phyloP scores from a whole-genome alignment of 1,140 invertebrate genomes.

The Papilio aristodemus region DNA sequence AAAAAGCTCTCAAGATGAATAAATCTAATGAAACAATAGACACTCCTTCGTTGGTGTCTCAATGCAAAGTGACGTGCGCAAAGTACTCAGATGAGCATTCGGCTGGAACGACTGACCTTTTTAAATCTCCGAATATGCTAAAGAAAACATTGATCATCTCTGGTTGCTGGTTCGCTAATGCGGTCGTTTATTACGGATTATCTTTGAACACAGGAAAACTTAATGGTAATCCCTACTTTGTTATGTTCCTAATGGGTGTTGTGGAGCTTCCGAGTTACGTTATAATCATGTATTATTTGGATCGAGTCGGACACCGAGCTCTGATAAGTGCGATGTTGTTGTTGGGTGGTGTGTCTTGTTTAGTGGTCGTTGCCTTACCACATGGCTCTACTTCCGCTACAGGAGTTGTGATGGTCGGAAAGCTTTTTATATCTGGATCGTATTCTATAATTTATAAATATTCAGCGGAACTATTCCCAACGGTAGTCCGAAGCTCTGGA shows the following conservation, averaged over 20 bases:
- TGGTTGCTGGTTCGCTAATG: constrained; percentile 92
- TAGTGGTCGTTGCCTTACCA: constrained; percentile 84
- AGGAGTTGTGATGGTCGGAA: constrained; percentile 86
- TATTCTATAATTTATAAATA: constrained; percentile 94
- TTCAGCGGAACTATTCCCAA: constrained; percentile 92
- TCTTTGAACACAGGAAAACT: constrained; percentile 89
- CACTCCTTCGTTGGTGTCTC: constrained; percentile 82
- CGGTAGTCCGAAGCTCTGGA: constrained; percentile 92
- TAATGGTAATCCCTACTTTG: constrained; percentile 89
- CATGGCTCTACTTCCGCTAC: constrained; percentile 80
- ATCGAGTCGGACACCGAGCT: constrained; percentile 85
- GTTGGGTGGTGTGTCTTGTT: constrained; percentile 85
- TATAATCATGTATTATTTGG: constrained; percentile 85
- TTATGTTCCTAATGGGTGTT: constrained; percentile 88
- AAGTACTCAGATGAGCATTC: constrained; percentile 70
- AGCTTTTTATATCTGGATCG: constrained; percentile 90
- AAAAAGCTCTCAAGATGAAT: constrained; percentile 87
- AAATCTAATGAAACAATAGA: constrained; percentile 82
- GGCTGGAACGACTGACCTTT: constrained; percentile 84
- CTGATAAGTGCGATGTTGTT: constrained; percentile 88
- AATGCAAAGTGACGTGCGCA: constrained; percentile 78
- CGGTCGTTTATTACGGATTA: constrained; percentile 91
- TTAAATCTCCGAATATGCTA: constrained; percentile 88
- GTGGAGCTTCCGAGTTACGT: constrained; percentile 91
- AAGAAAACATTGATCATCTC: constrained; percentile 90